phyloP scores from a whole-genome alignment of 2,888 invertebrate species.

The Yponomeuta sedellus region DNA sequence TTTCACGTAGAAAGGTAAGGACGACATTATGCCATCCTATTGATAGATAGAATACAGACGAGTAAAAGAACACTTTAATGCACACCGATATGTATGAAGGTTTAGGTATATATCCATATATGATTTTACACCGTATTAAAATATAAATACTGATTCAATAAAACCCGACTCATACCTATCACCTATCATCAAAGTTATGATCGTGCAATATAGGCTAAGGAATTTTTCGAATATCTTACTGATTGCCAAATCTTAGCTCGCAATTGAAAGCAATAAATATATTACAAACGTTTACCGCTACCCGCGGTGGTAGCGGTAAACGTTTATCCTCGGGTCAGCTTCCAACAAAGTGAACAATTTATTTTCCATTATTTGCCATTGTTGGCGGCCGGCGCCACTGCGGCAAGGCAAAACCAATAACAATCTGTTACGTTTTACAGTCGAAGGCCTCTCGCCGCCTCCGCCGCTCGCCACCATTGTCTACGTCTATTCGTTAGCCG shows the following conservation, averaged over 20 bases:
- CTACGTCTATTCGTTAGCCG: slow-evolving; percentile 18
- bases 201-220: neutral
- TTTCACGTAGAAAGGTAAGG: too few species aligned
- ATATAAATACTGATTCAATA: too few species aligned
- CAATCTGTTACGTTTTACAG: slow-evolving; percentile 44
- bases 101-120: too few species aligned
- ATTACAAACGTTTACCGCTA: slow-evolving; percentile 5
- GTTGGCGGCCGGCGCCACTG: slow-evolving; percentile 27
- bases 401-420: slow-evolving; percentile 44
- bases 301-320: too few species aligned
- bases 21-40: too few species aligned
- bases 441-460: slow-evolving; percentile 36
- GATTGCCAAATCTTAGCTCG: neutral
- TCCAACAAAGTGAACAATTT: slow-evolving; percentile 35
- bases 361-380: slow-evolving; percentile 39
- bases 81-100: too few species aligned
- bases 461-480: slow-evolving; percentile 28
- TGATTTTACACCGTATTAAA: too few species aligned
- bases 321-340: slow-evolving; percentile 10
- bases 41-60: neutral
- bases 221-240: neutral
- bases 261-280: neutral
- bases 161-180: too few species aligned
- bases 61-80: too few species aligned
- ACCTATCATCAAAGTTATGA: neutral